A percentile compares a stretch with the other conserved stretches of the same genome.
Conservation (phyloP, 2,113 vertebrate genomes). For the Otus sunia region DNA sequence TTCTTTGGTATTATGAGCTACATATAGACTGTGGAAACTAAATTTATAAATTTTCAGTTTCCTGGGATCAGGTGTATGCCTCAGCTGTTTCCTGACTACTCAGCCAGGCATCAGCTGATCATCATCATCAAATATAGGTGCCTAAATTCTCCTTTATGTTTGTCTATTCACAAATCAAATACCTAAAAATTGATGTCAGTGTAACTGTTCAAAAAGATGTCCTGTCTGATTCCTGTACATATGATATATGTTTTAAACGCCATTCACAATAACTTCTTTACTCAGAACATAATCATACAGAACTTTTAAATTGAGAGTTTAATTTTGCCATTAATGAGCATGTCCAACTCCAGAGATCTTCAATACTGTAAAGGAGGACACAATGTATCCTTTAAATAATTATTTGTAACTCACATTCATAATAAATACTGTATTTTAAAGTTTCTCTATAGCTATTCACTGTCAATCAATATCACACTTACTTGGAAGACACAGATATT, state of each 20-base stretch:
- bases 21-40: background rate
- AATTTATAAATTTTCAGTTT: background rate
- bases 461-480: constrained; percentile 22
- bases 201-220: background rate
- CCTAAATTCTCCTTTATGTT: background rate
- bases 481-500: background rate
- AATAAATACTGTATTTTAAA: constrained; percentile 51
- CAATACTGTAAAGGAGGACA: constrained; percentile 10
- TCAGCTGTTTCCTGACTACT: background rate
- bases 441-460: constrained; percentile 25
- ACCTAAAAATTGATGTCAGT: background rate
- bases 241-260: background rate
- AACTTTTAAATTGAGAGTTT: background rate
- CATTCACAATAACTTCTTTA: background rate
- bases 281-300: background rate
- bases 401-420: constrained; percentile 27
- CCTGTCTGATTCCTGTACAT: background rate
- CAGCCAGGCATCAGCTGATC: background rate
- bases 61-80: background rate
- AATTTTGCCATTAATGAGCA: constrained; percentile 14
- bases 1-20: background rate
- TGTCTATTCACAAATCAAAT: background rate
- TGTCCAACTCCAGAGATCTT: background rate
- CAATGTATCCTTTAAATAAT: constrained; percentile 32
- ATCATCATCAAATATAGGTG: background rate